Base-by-base conservation (phyloP, 2,797 vertebrate genomes). In the Coilia nasus region DNA sequence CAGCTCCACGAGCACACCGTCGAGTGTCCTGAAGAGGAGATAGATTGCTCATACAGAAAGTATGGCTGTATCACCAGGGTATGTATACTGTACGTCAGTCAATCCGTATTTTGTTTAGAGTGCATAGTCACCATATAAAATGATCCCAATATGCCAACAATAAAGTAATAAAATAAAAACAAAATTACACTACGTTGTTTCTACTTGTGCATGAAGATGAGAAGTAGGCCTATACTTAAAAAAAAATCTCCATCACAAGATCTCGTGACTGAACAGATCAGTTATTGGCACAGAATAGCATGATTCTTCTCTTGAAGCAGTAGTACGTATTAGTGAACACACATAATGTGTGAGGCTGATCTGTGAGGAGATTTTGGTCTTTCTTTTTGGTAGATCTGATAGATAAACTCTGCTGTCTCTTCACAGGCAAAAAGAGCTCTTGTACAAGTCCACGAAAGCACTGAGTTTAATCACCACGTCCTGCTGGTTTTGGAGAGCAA, bases 401-500 rank as follows among this genome's bases (percentile, higher is more conserved):
- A 41, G 2, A 41, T 41, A 5, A 41, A 41, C 5, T 57, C 12
- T 83, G 88, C 54, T 83, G 87, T 89, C 28, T 87, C 14, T 2
- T 85, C 11, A 47, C 82, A 94, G 96, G 95, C 92, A 82, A 97
- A 96, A 93, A 94, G 96, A 93, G 90, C 89, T 1, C 94, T 92
- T 35, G 92, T 97, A 85, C 92, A 94, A 23, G 92, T 95, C 82
- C 97, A 98, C 17, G 96, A 97, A 87, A 94, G 95, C 7, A 62
- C 89, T 0, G 95, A 96, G 71, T 90, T 98, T 84, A 94, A 89
- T 84, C 95, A 96, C 80, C 97, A 98, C 89, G 95, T 98, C 93
- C 94, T 97, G 82, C 95, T 97, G 85, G 95, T 98, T 87, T 92
- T 97, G 91, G 95, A 95, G 88, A 97, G 94, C 92, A 98, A 96